These are phyloP conservation scores for Actinopyga echinites DNA, from an alignment of 53 echinoderm and acorn worm species.

Conservation along the genomic window DNA sequence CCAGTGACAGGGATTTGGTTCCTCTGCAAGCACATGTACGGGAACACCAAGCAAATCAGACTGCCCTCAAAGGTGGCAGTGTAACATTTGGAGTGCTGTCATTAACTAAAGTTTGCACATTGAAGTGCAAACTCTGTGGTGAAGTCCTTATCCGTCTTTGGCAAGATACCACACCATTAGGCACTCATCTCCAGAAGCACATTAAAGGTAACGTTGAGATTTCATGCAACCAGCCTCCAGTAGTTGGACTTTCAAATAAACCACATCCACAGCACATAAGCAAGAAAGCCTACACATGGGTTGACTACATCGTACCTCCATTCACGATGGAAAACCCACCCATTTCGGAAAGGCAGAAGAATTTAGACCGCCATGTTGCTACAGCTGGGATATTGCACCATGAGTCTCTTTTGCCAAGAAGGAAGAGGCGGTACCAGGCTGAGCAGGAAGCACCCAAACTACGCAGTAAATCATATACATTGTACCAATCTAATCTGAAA, in stretches of 20 bases:
- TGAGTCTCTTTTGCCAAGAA: conserved; percentile 53
- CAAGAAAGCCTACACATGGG: conserved; percentile 75
- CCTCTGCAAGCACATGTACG: neutral
- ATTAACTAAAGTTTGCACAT: neutral
- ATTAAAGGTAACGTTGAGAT: neutral
- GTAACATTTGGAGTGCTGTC: neutral
- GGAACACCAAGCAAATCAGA: neutral
- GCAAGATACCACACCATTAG: conserved; percentile 1
- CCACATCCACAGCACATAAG: conserved; percentile 25
- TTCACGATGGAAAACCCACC: conserved; percentile 78
- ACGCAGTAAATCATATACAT: conserved; percentile 44
- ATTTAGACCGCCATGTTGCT: conserved; percentile 54
- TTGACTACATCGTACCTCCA: conserved; percentile 88
- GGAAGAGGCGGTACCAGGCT: conserved; percentile 19
- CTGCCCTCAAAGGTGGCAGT: neutral
- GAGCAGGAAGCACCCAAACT: conserved; percentile 51
- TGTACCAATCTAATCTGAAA: conserved; percentile 27
- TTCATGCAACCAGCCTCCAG: neutral
- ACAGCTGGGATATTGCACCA: conserved; percentile 58
- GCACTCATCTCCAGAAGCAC: neutral
- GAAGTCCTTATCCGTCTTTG: neutral
- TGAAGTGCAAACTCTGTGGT: neutral
- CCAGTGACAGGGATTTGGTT: neutral
- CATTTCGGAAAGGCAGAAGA: conserved; percentile 61
- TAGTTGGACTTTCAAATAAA: conserved; percentile 16